These are phyloP conservation scores for Danio tinwini DNA, from an alignment of 2,797 vertebrate genomes.

Conservation along the genomic window DNA sequence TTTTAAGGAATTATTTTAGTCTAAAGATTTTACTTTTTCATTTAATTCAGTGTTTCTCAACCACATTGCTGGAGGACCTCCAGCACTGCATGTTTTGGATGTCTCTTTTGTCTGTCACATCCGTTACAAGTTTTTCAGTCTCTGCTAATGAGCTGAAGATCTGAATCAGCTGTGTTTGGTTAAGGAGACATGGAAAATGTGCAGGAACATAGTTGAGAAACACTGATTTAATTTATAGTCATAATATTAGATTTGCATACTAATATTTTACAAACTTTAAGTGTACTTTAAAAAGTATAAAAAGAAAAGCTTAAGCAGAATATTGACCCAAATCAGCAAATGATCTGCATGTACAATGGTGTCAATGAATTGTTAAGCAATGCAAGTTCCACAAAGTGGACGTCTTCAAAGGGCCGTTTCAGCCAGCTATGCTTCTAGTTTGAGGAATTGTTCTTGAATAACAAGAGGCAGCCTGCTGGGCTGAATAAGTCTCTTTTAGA, in stretches of 20 bases:
- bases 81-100: no score
- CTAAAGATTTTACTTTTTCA: background rate
- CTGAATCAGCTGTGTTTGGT: no score
- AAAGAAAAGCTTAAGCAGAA: conserved; percentile 1
- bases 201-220: no score
- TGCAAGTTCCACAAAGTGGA: background rate
- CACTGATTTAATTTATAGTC: no score
- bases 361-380: conserved; percentile 19
- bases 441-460: conserved; percentile 41
- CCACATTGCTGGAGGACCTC: no score
- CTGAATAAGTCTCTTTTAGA: conserved; percentile 43
- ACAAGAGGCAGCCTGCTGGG: conserved; percentile 44
- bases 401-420: conserved; percentile 28
- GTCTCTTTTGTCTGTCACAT: no score
- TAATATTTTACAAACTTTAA: background rate
- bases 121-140: no score
- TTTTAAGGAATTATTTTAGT: no score
- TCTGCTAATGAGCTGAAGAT: no score
- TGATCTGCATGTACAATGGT: background rate
- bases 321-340: conserved; percentile 4
- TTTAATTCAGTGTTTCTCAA: no score
- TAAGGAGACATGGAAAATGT: no score
- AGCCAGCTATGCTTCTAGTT: conserved; percentile 21
- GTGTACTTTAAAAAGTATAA: background rate
- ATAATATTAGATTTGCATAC: background rate